Evolutionary conservation across 1,140 invertebrate genomes (phyloP).

Genomic region (Drosophila equinoxialis): DNA sequence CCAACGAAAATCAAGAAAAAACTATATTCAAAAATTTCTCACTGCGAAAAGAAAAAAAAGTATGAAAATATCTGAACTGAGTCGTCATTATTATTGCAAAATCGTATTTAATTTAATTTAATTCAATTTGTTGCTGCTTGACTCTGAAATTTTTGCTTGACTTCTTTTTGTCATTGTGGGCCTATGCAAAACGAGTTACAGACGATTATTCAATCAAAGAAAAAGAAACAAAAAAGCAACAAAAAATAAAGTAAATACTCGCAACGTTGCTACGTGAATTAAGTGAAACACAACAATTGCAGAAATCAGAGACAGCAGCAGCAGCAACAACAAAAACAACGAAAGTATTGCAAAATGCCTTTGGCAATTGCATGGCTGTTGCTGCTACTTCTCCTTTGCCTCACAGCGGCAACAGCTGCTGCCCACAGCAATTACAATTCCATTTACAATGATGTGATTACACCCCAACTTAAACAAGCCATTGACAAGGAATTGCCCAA

Average conservation of each 20-base stretch:
- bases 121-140: conserved; percentile 35
- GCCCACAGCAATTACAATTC: conserved; percentile 68
- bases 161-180: conserved; percentile 24
- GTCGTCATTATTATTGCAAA: conserved; percentile 16
- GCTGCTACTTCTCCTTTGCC: conserved; percentile 27
- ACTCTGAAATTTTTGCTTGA: conserved; percentile 34
- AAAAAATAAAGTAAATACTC: conserved; percentile 29
- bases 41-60: background rate
- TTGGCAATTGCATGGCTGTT: conserved; percentile 47
- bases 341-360: conserved; percentile 79
- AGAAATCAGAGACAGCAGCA: conserved; percentile 55
- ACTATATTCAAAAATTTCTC: conserved; percentile 35
- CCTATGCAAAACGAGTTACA: conserved; percentile 69
- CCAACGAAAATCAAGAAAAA: conserved; percentile 12
- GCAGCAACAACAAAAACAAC: conserved; percentile 29
- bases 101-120: conserved; percentile 38
- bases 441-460: conserved; percentile 73
- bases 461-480: conserved; percentile 67
- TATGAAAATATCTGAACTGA: background rate
- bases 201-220: conserved; percentile 77
- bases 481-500: conserved; percentile 80
- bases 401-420: conserved; percentile 33
- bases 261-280: conserved; percentile 74
- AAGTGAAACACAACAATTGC: conserved; percentile 79
- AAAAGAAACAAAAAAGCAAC: background rate